Evolutionary conservation across 2,888 invertebrate species (phyloP), one percentile per base, ranked within the genome.

Genomic region (Drosophila mimetica): DNA sequence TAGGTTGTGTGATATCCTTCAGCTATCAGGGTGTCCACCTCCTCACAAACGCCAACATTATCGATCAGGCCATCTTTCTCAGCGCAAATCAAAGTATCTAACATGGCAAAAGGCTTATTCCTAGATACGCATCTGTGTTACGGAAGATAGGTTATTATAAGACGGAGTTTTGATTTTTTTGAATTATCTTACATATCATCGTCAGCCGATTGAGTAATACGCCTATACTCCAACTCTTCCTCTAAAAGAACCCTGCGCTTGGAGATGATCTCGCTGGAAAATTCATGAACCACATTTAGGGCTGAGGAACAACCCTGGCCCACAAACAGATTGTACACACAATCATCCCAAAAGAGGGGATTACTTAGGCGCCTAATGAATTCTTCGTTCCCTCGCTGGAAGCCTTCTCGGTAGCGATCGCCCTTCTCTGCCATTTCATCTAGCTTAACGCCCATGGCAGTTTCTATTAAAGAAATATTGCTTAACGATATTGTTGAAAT

Each of bases 1-100:
- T 86, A 89, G 20, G 89, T 89, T 4, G 85, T 87, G 22, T 86
- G 86, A n/a, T 79, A 86, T 0, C 86, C 86, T 48, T 82, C 85
- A 50, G 82, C 88, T 93, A 95, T 94, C 79, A 95, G 94, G 0
- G 95, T 95, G 71, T 95, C 94, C 0, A 95, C 94, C 91, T 95
- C 94, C 85, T 95, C 94, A 64, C 94, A 92, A 9, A 95, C 93
- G 50, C 93, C 93, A 13, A 93, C 61, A 59, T 89, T 82, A 67
- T 89, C 82, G 11, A 89, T 89, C 0, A 81, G 74, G 0, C 86
- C 84, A 30, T 89, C 80, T 16, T 74, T 75, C 48, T 89, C 82
- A 0, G 89, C 87, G 8, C 71, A 54, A 5, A 89, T 60, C 36
- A 89, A 61, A 1, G 86, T 88, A 44, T 89, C 89, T 42, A 89